These are phyloP conservation scores for Macroramphosus scolopax DNA, from an alignment of 2,797 vertebrate genomes.

Conservation along the genomic window DNA sequence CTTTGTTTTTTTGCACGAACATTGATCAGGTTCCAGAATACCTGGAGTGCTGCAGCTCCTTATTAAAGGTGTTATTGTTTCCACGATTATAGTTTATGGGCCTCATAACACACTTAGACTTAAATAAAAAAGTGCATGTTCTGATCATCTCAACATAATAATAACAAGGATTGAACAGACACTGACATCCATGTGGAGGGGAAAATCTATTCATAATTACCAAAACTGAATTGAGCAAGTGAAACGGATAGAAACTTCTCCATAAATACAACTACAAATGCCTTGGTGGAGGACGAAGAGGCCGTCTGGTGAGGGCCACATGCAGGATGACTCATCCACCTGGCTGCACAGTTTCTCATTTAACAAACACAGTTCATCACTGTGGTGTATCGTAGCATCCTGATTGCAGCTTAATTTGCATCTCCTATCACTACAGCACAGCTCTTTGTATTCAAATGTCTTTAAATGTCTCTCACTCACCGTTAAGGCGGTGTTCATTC, in stretches of 20 bases:
- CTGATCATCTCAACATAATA: slow-evolving; percentile 43
- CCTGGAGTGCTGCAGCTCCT: slow-evolving; percentile 48
- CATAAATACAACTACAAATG: slow-evolving; percentile 48
- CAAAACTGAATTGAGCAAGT: too few species aligned
- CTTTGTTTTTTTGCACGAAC: slow-evolving; percentile 61
- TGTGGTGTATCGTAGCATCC: slow-evolving; percentile 21
- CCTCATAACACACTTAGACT: slow-evolving; percentile 27
- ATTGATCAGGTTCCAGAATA: slow-evolving; percentile 61
- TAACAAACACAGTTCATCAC: slow-evolving; percentile 48
- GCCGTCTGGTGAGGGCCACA: slow-evolving; percentile 33
- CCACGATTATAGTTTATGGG: slow-evolving; percentile 49
- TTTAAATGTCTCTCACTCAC: slow-evolving; percentile 54
- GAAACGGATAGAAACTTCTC: slow-evolving; percentile 35
- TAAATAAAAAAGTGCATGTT: slow-evolving; percentile 51
- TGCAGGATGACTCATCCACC: slow-evolving; percentile 51
- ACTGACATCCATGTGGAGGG: too few species aligned
- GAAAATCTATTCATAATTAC: too few species aligned
- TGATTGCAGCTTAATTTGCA: slow-evolving; percentile 62
- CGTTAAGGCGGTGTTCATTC: slow-evolving; percentile 15
- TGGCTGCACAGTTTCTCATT: slow-evolving; percentile 49
- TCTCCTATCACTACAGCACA: slow-evolving; percentile 49
- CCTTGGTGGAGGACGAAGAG: slow-evolving; percentile 52
- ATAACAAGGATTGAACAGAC: slow-evolving; percentile 45
- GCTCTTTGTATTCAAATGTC: slow-evolving; percentile 53
- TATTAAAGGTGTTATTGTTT: slow-evolving; percentile 44